Percentiles rank a stretch among this genome's conserved stretches.
Conservation (phyloP, 2,113 vertebrate genomes). For the Strix uralensis region DNA sequence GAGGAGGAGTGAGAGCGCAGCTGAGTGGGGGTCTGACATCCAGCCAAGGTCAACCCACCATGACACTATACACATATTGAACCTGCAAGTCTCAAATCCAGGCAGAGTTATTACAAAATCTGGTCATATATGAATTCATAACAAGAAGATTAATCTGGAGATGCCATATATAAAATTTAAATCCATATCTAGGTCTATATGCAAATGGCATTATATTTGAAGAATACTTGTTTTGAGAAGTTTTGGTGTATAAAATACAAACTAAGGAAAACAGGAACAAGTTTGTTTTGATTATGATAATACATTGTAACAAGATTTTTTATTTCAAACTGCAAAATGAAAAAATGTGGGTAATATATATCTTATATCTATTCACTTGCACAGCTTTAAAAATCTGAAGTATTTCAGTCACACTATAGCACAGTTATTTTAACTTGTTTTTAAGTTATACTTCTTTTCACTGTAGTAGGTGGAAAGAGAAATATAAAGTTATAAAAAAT, state of each 20-base stretch:
- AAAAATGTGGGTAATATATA: background rate
- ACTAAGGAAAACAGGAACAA: background rate
- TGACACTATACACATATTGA: background rate
- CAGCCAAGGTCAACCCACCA: background rate
- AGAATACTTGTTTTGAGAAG: background rate
- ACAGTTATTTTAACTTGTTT: background rate
- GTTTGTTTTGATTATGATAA: background rate
- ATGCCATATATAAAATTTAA: background rate
- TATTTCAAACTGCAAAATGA: background rate
- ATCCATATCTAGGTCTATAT: background rate
- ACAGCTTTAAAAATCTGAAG: background rate
- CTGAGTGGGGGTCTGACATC: background rate
- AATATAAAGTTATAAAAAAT: background rate
- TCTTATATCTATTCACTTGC: background rate
- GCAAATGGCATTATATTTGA: background rate
- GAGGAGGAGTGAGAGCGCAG: background rate
- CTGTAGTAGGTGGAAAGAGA: background rate
- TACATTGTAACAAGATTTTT: background rate
- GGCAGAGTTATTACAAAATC: background rate
- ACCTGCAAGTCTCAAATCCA: background rate
- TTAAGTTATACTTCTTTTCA: background rate
- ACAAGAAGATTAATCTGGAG: background rate
- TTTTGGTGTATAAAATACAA: background rate
- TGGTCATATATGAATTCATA: background rate
- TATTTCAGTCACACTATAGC: background rate